These are phyloP conservation scores for Mylabris sibirica DNA, from an alignment of 2,888 invertebrate species.

Conservation along the genomic window DNA sequence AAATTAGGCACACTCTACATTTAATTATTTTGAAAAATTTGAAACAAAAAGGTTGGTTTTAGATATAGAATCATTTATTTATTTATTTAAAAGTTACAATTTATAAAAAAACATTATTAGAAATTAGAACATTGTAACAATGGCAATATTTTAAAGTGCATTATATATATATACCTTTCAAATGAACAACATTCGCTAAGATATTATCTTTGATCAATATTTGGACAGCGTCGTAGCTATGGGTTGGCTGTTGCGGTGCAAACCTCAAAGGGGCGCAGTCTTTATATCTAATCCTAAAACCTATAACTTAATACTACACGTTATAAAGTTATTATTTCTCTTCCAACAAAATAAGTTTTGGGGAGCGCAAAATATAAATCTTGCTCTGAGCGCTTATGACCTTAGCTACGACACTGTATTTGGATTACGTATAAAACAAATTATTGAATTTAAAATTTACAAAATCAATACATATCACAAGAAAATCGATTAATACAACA, in stretches of 20 bases:
- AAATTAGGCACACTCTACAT: neutral
- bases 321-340: too few species aligned
- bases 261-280: too few species aligned
- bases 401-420: too few species aligned
- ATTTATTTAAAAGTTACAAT: neutral
- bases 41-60: neutral
- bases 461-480: conserved; percentile 28
- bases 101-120: conserved; percentile 1
- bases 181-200: neutral
- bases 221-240: too few species aligned
- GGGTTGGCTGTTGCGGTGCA: too few species aligned
- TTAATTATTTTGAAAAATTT: too few species aligned
- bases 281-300: too few species aligned
- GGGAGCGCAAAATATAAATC: too few species aligned
- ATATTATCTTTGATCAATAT: too few species aligned
- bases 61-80: conserved; percentile 2
- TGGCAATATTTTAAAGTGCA: conserved; percentile 10
- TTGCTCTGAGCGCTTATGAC: too few species aligned
- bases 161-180: neutral
- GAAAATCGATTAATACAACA: conserved; percentile 1
- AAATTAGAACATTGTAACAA: conserved; percentile 9
- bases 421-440: conserved; percentile 1
- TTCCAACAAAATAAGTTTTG: too few species aligned
- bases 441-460: conserved; percentile 20
- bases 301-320: too few species aligned